Conservation (phyloP, 2,888 invertebrate genomes). For the Noctua comes region DNA sequence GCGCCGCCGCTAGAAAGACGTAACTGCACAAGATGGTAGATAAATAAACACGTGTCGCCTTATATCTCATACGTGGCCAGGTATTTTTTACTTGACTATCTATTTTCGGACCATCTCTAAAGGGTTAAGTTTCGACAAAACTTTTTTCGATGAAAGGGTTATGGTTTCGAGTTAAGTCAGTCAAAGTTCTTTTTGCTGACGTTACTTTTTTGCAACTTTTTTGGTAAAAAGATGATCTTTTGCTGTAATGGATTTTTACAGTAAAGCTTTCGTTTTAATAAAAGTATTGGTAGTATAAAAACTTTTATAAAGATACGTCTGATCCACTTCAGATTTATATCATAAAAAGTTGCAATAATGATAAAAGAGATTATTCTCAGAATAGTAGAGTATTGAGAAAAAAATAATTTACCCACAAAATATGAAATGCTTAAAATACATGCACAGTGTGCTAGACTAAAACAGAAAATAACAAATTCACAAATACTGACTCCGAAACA, state of each 20-base stretch:
- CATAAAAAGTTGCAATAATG: constrained; percentile 19
- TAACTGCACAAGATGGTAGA: constrained; percentile 81
- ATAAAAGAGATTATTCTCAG: constrained; percentile 18
- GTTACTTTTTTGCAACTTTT: constrained; percentile 41
- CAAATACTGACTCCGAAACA: constrained; percentile 67
- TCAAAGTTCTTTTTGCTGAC: constrained; percentile 32
- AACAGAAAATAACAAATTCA: constrained; percentile 58
- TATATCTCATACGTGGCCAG: constrained; percentile 82
- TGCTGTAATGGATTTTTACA: constrained; percentile 14
- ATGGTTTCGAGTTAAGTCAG: constrained; percentile 24
- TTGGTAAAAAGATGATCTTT: constrained; percentile 12
- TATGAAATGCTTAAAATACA: constrained; percentile 37
- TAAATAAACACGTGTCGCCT: constrained; percentile 84
- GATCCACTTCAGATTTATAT: constrained; percentile 23
- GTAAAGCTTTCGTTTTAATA: constrained; percentile 15
- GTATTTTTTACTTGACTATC: constrained; percentile 67
- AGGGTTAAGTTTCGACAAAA: constrained; percentile 60
- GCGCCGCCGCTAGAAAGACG: constrained; percentile 86
- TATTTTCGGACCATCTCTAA: constrained; percentile 65
- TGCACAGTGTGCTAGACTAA: constrained; percentile 38
- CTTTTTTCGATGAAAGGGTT: constrained; percentile 44
- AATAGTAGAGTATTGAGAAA: background rate
- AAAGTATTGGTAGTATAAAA: constrained; percentile 29
- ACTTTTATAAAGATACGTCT: constrained; percentile 27
- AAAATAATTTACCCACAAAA: constrained; percentile 22